Base-by-base conservation (phyloP, 2,888 invertebrate genomes). In the Oxycera nigricornis region DNA sequence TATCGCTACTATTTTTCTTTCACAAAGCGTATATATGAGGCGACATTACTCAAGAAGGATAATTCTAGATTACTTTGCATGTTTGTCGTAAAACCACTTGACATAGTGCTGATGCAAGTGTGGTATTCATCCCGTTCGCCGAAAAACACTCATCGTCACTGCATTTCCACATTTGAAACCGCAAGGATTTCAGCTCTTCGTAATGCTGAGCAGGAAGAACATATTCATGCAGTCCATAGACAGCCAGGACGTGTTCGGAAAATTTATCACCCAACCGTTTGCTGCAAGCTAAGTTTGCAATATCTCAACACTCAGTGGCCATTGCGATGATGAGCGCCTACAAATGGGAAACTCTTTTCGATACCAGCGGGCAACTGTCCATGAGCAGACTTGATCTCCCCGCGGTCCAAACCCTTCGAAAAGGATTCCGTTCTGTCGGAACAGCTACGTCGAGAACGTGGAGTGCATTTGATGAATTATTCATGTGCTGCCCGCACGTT, bases 181-280 rank as follows among this genome's bases (percentile, higher is more conserved):
- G 11, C 52, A 55, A 55, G 22, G 52, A 55, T 24, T 55, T 7
- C 2, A 20, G 2, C 24, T 22, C n/a, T 55, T 55, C 11, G 22
- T 55, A 24, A 55, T 55, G 22, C 62, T 35, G 20, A 35, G 31
- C 35, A 35, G 35, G 3, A 2, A 35, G 31, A 73, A 50, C 75
- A 73, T 75, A 73, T 75, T 75, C 73, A 75, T 73, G 75, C 73
- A 75, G 68, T 75, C 70, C 73, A 70, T 75, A 73, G 73, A 70
- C 68, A 50, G 68, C 57, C 50, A 57, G 57, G 39, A 75, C 75
- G 75, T 75, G 75, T 73, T 59, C 62, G 50, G 75, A 67, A 59
- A 59, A 59, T 31, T 57, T 57, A 72, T 22, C 30, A 41, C 28
- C 11, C 14, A 35, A 22, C 52, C 67, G 46, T 67, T 57, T 28